Base-by-base conservation (phyloP, 2,113 vertebrate genomes). In the Peromyscus californicus region DNA sequence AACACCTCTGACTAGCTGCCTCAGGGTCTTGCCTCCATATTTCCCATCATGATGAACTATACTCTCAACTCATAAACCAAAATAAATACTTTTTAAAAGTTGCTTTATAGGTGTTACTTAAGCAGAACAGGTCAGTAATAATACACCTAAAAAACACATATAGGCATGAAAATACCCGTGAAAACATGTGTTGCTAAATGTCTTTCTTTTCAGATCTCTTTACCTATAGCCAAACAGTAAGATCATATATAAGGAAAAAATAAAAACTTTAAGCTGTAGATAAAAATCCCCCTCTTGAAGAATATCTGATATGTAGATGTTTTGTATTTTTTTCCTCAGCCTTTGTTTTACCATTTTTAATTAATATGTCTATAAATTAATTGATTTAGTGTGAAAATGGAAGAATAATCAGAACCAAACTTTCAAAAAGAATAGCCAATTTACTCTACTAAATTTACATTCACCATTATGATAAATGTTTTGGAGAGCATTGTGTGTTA, bases 341-440 rank as follows among this genome's bases (percentile, higher is more conserved):
- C 5, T 88, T 11, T 36, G 79, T 11, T 90, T 80, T 21, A 36
- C 29, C 5, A 70, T 5, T 12, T 11, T 36, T 29, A 75, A 65
- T 36, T 9, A 65, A 72, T 83, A 59, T 57, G 22, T 54, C 54
- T 54, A 54, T 31, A 79, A 67, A 67, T 74, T 89, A 65, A 91
- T 83, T 96, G 61, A 86, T 89, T 69, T 89, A 83, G 0, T 72
- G 1, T 76, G 75, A 92, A 96, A 85, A 88, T 90, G 16, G 29
- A 3, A 91, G 88, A 76, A 48, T 67, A 85, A 86, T 26, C 42
- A n/a, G 26, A 91, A 65, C 80, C 90, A 93, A 69, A 79, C 26
- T 83, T 91, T 79, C 36, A 33, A 63, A 95, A 95, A 82, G 13
- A 36, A 15, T 36, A 51, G 22, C 80, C n/a, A 91, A 9, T 57